phyloP scores from a whole-genome alignment of 2,888 invertebrate species.

The Brachyptera putata region DNA sequence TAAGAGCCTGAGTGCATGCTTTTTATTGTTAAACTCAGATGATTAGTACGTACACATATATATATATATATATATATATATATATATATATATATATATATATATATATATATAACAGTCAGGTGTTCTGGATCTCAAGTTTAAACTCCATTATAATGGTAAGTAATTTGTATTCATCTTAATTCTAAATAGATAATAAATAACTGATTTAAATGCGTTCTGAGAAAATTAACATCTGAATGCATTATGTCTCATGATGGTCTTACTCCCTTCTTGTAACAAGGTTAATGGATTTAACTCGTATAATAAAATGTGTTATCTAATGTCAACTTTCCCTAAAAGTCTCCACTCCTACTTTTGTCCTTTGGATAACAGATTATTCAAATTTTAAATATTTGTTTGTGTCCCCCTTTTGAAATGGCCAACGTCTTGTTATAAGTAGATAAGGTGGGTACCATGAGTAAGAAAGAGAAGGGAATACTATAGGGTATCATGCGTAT shows the following conservation, averaged over 20 bases:
- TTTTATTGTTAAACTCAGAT: too few species aligned
- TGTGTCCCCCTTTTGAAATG: background rate
- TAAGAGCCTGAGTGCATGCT: too few species aligned
- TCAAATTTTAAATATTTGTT: background rate
- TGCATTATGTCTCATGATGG: background rate
- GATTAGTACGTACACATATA: too few species aligned
- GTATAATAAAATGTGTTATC: conserved; percentile 4
- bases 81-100: too few species aligned
- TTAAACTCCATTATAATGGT: too few species aligned
- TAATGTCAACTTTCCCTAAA: conserved; percentile 8
- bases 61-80: too few species aligned
- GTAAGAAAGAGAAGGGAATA: too few species aligned
- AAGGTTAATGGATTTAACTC: conserved; percentile 5
- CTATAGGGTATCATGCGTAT: background rate
- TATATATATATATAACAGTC: too few species aligned
- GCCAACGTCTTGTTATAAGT: too few species aligned
- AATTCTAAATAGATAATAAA: background rate
- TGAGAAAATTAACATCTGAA: conserved; percentile 1
- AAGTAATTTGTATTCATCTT: too few species aligned
- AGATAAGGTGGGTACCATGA: too few species aligned
- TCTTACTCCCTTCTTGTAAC: background rate
- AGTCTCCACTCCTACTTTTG: conserved; percentile 4
- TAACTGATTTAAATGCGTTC: background rate
- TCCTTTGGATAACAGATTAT: background rate
- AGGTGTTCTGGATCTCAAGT: too few species aligned